Base-by-base conservation (phyloP, 2,888 invertebrate species). In the Tinea trinotella region DNA sequence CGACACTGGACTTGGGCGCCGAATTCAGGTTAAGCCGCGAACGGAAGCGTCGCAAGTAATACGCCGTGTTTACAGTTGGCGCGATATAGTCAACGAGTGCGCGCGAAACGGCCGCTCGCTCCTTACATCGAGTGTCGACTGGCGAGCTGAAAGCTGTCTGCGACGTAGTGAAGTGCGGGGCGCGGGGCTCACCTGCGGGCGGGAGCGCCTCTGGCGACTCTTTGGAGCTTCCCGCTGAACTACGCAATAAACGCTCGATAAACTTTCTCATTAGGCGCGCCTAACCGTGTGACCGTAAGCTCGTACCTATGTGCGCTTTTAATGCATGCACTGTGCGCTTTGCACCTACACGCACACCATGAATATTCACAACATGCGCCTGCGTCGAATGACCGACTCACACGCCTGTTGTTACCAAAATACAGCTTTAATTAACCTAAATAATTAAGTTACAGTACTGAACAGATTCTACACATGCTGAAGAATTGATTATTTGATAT, bases 201-300 rank as follows among this genome's bases (percentile, higher is more conserved):
- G 64, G 61, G 61, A 57, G 63, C 80, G 75, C 71, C 70, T 73
- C 75, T 66, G 67, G 63, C 63, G 66, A 62, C 62, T 62, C 64
- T 68, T 65, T 70, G 75, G 74, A 80, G 83, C 82, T 81, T 81
- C 80, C 78, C 80, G 80, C 82, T 75, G 74, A 68, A 69, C 81
- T 81, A 83, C 83, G 84, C 83, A 85, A 83, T 84, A 85, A 83
- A 80, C 84, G 84, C 83, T 85, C 83, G 81, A 85, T 85, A 85
- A 83, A 84, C 82, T 84, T 84, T 84, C 48, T 48, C 48, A 48
- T 48, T 30, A 30, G 30, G 30, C 30, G 30, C 30, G 30, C 30
- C 30, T 48, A 79, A 81, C 80, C 77, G 82, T 83, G 80, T 76
- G 83, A 83, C 80, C 75, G 76, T 78, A 83, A 84, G 82, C 80